These are phyloP conservation scores for Clytia hemisphaerica DNA, from an alignment of 30 jellyfish, hydroid and myxozoan genomes.

Conservation along the genomic window DNA sequence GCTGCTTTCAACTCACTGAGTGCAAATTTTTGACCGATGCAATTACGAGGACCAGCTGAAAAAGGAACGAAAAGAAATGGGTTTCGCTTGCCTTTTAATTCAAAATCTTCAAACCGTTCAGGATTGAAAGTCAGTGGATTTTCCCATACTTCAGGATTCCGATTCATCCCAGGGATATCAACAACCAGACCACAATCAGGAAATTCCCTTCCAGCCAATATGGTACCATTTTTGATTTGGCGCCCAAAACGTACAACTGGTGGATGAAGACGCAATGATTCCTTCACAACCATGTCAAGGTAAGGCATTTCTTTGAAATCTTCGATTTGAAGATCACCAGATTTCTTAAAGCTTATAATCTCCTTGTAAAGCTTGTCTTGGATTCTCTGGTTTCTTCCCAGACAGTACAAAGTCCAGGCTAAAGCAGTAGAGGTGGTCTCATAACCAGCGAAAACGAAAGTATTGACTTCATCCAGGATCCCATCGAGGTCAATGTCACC, in stretches of 20 bases:
- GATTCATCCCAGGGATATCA: slow-evolving; percentile 28
- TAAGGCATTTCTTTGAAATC: no score
- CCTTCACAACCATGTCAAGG: no score
- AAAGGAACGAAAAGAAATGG: slow-evolving; percentile 63
- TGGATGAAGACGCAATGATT: slow-evolving; percentile 55
- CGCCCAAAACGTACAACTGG: slow-evolving; percentile 52
- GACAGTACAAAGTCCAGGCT: slow-evolving; percentile 36
- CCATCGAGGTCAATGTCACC: slow-evolving; percentile 64
- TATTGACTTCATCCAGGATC: slow-evolving; percentile 58
- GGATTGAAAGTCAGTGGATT: slow-evolving; percentile 54
- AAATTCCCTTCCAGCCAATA: no score
- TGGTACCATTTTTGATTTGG: slow-evolving; percentile 20
- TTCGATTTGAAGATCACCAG: no score
- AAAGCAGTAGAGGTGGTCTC: slow-evolving; percentile 71
- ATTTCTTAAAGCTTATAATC: no score
- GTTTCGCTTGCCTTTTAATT: slow-evolving; percentile 40
- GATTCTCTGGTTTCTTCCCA: slow-evolving; percentile 45
- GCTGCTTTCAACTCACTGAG: no score
- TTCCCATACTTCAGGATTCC: slow-evolving; percentile 55
- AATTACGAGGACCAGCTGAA: slow-evolving; percentile 79
- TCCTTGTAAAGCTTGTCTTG: slow-evolving; percentile 53
- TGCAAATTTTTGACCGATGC: no score
- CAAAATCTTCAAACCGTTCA: slow-evolving; percentile 52
- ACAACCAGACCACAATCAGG: no score
- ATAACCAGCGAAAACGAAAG: slow-evolving; percentile 76